Evolutionary conservation across 2,888 invertebrate genomes (phyloP).

Genomic region (Lasioglossum pauxillum): DNA sequence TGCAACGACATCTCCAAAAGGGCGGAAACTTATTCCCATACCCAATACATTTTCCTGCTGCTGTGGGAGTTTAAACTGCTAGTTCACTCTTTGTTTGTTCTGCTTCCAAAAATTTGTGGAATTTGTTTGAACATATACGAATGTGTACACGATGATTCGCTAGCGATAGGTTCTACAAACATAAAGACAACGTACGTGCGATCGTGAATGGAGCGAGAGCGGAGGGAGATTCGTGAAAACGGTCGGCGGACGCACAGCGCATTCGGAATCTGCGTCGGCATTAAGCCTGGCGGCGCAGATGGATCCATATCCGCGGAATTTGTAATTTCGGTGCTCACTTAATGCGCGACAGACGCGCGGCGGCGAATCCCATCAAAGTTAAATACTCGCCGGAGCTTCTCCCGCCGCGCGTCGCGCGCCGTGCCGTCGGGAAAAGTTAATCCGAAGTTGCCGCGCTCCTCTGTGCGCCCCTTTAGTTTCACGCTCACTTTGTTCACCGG

Average conservation of each 20-base stretch:
- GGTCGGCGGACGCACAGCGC: neutral
- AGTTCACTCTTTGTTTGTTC: too few species aligned
- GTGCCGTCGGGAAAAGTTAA: slow-evolving; percentile 52
- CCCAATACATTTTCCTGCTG: too few species aligned
- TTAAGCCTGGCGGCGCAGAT: neutral
- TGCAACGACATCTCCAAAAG: too few species aligned
- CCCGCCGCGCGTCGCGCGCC: slow-evolving; percentile 13
- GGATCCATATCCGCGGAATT: slow-evolving; percentile 22
- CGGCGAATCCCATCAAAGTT: slow-evolving; percentile 70
- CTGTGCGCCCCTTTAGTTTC: slow-evolving; percentile 36
- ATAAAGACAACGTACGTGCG: too few species aligned
- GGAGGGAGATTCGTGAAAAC: neutral
- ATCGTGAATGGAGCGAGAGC: neutral
- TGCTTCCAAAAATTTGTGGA: neutral
- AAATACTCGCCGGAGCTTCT: slow-evolving; percentile 65
- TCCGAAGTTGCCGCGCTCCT: slow-evolving; percentile 42
- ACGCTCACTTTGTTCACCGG: slow-evolving; percentile 34
- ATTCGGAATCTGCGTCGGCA: neutral
- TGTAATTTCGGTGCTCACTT: slow-evolving; percentile 44
- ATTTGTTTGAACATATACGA: too few species aligned
- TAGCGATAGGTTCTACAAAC: too few species aligned
- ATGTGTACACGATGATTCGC: too few species aligned
- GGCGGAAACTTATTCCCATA: too few species aligned
- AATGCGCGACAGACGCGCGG: slow-evolving; percentile 36
- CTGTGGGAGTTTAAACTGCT: too few species aligned